Evolutionary conservation across 1,140 invertebrate species (phyloP), one percentile per base, ranked within the genome.

Genomic region (Rhizoglyphus robini): DNA sequence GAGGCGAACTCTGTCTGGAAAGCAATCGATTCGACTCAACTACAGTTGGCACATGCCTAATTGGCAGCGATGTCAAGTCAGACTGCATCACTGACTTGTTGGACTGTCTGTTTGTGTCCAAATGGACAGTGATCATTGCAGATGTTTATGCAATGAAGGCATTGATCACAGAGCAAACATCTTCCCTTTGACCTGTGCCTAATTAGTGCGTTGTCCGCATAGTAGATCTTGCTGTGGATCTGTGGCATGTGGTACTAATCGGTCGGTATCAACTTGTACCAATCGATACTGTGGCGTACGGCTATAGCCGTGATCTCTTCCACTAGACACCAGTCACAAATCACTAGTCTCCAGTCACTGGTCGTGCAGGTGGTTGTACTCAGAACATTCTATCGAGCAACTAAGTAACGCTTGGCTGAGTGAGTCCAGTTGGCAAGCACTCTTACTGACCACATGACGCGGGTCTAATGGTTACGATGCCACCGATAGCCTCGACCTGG

Each of bases 381-480:
- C n/a, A n/a, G n/a, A n/a, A n/a, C n/a, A n/a, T n/a, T n/a, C n/a
- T n/a, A n/a, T n/a, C n/a, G n/a, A n/a, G n/a, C n/a, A n/a, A n/a
- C n/a, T n/a, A n/a, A n/a, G n/a, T n/a, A n/a, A n/a, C n/a, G n/a
- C n/a, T n/a, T n/a, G n/a, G 51, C 8, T 54, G 51, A 25, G 20
- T 54, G 31, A 27, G 51, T 25, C 51, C 51, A 27, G 8, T 32
- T 32, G 5, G 8, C 23, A 5, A 32, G 8, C 51, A 54, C 41
- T 46, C 41, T 46, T 23, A 54, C 51, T 54, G 51, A 54, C 51
- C 51, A 54, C 51, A 54, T 54, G 51, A 54, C 51, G 51, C 51
- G 23, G 15, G 15, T 46, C 41, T 46, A 54, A 8, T 54, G 23
- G 51, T 8, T 20, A 54, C 51, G 15, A 46, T n/a, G 41, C 23